These are phyloP conservation scores for Portunus trituberculatus DNA, from an alignment of 1,140 invertebrate species.

Conservation along the genomic window DNA sequence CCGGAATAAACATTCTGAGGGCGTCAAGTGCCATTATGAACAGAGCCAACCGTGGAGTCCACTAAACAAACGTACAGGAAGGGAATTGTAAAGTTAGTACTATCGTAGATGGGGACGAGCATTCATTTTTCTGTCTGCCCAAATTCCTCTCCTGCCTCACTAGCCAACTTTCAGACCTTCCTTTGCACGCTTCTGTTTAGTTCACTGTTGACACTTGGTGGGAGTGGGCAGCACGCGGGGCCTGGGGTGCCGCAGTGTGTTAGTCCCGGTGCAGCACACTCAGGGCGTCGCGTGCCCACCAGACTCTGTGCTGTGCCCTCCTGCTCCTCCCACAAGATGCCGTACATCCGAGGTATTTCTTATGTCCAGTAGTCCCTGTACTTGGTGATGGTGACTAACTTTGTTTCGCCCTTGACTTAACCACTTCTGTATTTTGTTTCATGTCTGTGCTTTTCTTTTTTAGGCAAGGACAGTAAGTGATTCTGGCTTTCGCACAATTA, in stretches of 20 bases:
- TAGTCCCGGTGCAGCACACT: not conserved
- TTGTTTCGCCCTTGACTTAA: slow-evolving; percentile 3
- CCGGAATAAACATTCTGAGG: not conserved
- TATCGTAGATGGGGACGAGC: not conserved
- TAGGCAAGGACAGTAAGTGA: slow-evolving; percentile 68
- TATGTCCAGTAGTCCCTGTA: not conserved
- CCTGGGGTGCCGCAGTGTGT: slow-evolving; percentile 10
- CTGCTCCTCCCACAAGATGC: not conserved
- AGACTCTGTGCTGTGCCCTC: not conserved
- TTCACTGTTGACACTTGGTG: slow-evolving; percentile 53
- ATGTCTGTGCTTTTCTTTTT: slow-evolving; percentile 58
- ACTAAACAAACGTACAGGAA: not conserved
- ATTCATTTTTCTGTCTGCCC: not conserved
- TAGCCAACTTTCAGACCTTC: slow-evolving; percentile 16
- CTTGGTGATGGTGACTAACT: slow-evolving; percentile 43
- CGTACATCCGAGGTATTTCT: slow-evolving; percentile 42
- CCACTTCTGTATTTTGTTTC: slow-evolving; percentile 39
- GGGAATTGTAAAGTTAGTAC: not conserved
- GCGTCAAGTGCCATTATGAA: slow-evolving; percentile 2
- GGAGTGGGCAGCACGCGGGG: slow-evolving; percentile 13
- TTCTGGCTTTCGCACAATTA: not conserved
- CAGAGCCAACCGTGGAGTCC: not conserved
- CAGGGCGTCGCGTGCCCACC: not conserved
- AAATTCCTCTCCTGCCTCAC: not conserved
- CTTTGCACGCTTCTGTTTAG: slow-evolving; percentile 36